Percentiles rank a stretch among this genome's conserved stretches.
Evolutionary conservation across 2,888 invertebrate species (phyloP).

Genomic region (Drosophila cracens): DNA sequence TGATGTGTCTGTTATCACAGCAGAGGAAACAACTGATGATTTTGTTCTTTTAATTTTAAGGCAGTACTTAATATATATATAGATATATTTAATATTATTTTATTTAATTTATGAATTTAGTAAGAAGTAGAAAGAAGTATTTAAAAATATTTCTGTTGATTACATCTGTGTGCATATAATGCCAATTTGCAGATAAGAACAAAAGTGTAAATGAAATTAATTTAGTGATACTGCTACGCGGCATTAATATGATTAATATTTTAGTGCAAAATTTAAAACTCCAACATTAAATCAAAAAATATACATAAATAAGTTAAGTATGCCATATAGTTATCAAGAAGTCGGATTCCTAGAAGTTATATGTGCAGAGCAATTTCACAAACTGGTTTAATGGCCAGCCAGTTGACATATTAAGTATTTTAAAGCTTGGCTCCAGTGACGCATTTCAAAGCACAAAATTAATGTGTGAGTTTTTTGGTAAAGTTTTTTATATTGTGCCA

Average conservation of each 20-base stretch:
- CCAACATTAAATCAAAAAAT: not conserved
- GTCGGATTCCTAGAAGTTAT: not conserved
- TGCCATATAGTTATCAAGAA: not conserved
- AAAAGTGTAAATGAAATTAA: not conserved
- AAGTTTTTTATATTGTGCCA: slow-evolving; percentile 3
- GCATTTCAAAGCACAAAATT: slow-evolving; percentile 23
- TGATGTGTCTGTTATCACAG: not conserved
- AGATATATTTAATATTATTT: not conserved
- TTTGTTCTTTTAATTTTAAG: not conserved
- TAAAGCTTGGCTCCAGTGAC: slow-evolving; percentile 6
- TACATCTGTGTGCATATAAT: not conserved
- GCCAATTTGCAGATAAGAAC: not conserved
- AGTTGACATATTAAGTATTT: slow-evolving; percentile 26
- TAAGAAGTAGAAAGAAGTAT: too few relatives aligned
- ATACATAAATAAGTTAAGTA: not conserved
- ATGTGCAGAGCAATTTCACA: not conserved
- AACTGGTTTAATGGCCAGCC: not conserved
- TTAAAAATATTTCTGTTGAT: not conserved
- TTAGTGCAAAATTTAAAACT: not conserved
- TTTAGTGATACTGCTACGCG: not conserved
- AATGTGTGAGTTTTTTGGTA: slow-evolving; percentile 8
- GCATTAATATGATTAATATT: too few relatives aligned
- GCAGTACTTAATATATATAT: not conserved
- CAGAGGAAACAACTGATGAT: not conserved
- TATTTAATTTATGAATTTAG: not conserved